Evolutionary conservation across 1,140 invertebrate genomes (phyloP), one percentile per base, ranked within the genome.

Genomic region (Trachelipus rathkii): DNA sequence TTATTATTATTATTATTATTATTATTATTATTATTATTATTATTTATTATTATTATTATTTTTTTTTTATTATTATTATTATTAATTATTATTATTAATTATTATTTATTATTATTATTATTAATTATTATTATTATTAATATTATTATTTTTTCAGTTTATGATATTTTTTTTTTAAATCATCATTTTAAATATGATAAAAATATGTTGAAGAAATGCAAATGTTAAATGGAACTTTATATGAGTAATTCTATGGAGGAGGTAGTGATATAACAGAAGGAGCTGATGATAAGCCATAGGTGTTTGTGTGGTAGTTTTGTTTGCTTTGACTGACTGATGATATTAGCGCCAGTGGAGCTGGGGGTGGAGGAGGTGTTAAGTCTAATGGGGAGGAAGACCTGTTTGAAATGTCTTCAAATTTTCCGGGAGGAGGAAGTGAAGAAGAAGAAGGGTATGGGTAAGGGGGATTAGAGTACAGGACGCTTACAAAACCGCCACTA

Each of bases 331-430:
- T 60, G 3, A 60, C 19, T 19, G 50, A 15, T 10, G 15, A 19
- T 33, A 33, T 33, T 15, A 60, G 50, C 3, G 50, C 11, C 11
- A 60, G 50, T 13, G 50, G 50, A 60, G 50, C 50, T 60, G 50
- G 50, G 19, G 50, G 50, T 60, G 50, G 50, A 13, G 50, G 50
- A 19, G 50, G 50, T 15, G 50, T 60, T 60, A 60, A 19, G 19
- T 60, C 50, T 60, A 60, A 60, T 13, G 50, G 50, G 50, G 50
- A 60, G 8, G 50, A 60, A 19, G 50, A 60, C 50, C 50, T 60
- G 19, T 60, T 60, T 13, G 50, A 60, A 60, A 2, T 15, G 19
- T 60, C 50, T 60, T 60, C 50, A 8, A 60, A 60, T 19, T 19
- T 60, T 60, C 50, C 50, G 1, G 50, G 50, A 15, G 50, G 50